Percentiles rank a stretch among this genome's conserved stretches.
phyloP scores from a whole-genome alignment of 1,140 invertebrate species.

The Venustaconcha ellipsiformis region DNA sequence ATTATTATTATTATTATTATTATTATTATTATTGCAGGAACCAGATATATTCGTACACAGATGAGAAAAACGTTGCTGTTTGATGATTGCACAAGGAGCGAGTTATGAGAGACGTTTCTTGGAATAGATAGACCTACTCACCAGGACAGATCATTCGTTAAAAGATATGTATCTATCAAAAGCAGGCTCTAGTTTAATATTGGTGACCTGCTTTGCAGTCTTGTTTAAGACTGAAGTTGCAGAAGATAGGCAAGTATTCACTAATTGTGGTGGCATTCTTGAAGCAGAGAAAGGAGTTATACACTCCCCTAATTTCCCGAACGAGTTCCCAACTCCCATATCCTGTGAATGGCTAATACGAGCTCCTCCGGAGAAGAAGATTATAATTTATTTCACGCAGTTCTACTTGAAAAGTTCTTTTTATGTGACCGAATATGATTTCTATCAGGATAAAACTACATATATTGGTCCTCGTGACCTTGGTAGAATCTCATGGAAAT shows the following conservation, averaged over 20 bases:
- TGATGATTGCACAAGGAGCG: too few relatives aligned
- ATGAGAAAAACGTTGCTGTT: too few relatives aligned
- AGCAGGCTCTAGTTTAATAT: too few relatives aligned
- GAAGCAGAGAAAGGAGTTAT: constrained; percentile 71
- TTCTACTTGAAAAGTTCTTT: constrained; percentile 85
- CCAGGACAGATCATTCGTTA: too few relatives aligned
- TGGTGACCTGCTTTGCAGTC: too few relatives aligned
- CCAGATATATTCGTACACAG: too few relatives aligned
- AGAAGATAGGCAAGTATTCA: constrained; percentile 24
- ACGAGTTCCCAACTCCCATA: constrained; percentile 82
- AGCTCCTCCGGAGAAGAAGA: constrained; percentile 73
- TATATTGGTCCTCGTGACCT: constrained; percentile 53
- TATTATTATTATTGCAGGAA: too few relatives aligned
- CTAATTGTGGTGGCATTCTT: constrained; percentile 48
- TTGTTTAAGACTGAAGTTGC: too few relatives aligned
- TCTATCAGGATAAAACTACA: constrained; percentile 44
- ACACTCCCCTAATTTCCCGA: constrained; percentile 85
- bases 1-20: too few relatives aligned
- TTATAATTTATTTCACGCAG: constrained; percentile 89
- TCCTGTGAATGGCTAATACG: constrained; percentile 89
- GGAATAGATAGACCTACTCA: too few relatives aligned
- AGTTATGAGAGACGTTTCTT: too few relatives aligned
- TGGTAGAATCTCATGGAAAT: constrained; percentile 66
- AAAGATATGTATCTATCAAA: too few relatives aligned
- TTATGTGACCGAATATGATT: constrained; percentile 84